Conservation (phyloP, 2,888 invertebrate species). For the Endotricha flammealis region DNA sequence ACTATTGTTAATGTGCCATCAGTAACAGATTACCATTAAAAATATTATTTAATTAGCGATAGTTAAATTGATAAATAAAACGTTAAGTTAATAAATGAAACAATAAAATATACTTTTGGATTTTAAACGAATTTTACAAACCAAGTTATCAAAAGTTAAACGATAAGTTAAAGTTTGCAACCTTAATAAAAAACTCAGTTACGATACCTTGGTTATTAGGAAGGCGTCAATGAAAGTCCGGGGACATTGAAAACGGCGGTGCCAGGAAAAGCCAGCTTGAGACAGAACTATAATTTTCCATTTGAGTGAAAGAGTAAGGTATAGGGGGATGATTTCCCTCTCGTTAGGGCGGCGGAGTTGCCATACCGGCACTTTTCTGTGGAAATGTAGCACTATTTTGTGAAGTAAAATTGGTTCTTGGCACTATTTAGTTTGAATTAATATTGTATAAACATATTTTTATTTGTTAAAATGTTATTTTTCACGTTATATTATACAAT, state of each 20-base stretch:
- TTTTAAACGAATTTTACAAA: neutral
- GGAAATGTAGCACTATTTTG: too few relatives aligned
- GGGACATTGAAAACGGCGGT: constrained; percentile 50
- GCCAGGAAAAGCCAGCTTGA: constrained; percentile 39
- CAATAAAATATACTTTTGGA: neutral
- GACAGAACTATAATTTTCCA: constrained; percentile 25
- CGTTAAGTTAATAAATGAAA: constrained; percentile 1
- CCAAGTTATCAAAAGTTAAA: neutral
- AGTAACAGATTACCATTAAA: too few relatives aligned
- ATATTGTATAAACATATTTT: too few relatives aligned
- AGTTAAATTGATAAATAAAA: too few relatives aligned
- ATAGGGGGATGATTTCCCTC: constrained; percentile 62
- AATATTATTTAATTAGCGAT: too few relatives aligned
- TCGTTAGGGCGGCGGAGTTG: constrained; percentile 62
- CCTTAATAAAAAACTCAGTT: constrained; percentile 14
- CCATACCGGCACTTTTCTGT: too few relatives aligned
- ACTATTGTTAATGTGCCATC: too few relatives aligned
- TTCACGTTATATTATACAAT: too few relatives aligned
- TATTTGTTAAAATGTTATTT: too few relatives aligned
- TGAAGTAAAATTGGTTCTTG: too few relatives aligned
- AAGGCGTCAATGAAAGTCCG: constrained; percentile 61
- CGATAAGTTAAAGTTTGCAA: constrained; percentile 9
- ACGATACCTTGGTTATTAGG: constrained; percentile 16
- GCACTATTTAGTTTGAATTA: too few relatives aligned
- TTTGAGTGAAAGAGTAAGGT: constrained; percentile 28